phyloP scores from a whole-genome alignment of 2,113 vertebrate genomes.

The Elgaria multicarinata region DNA sequence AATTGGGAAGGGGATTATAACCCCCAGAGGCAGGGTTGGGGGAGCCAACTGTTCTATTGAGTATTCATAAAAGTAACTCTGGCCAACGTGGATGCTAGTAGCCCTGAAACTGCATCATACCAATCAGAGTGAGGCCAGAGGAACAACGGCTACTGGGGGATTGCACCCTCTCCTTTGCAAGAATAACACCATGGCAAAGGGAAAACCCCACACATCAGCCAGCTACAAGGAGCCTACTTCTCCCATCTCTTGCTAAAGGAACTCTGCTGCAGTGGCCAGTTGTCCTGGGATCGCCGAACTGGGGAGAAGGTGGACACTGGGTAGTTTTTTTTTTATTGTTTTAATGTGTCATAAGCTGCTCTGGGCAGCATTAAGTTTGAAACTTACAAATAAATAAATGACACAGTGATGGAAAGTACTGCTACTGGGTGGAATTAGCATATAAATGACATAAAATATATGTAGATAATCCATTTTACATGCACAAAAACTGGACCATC shows the following conservation, averaged over 20 bases:
- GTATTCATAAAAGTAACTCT: not conserved
- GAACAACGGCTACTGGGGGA: not conserved
- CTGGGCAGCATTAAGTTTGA: not conserved
- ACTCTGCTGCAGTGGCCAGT: too few relatives aligned
- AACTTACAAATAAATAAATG: not conserved
- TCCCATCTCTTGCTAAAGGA: not conserved
- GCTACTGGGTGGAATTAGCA: not conserved
- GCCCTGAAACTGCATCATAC: not conserved
- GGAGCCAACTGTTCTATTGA: not conserved
- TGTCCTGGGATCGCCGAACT: not conserved
- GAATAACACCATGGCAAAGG: not conserved
- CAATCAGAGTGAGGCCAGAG: not conserved
- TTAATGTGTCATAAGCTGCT: not conserved
- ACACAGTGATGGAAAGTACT: not conserved
- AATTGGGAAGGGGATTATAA: not conserved
- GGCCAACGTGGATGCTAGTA: not conserved
- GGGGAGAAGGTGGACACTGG: not conserved
- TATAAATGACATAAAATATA: not conserved
- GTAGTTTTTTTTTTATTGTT: not conserved
- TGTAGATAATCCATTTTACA: not conserved
- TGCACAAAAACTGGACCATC: rapidly evolving
- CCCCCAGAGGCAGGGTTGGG: too few relatives aligned
- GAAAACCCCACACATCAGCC: not conserved
- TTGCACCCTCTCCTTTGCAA: not conserved
- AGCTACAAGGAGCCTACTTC: not conserved